Evolutionary conservation across 2,797 vertebrate species (phyloP).

Genomic region (Diplodus sargus): DNA sequence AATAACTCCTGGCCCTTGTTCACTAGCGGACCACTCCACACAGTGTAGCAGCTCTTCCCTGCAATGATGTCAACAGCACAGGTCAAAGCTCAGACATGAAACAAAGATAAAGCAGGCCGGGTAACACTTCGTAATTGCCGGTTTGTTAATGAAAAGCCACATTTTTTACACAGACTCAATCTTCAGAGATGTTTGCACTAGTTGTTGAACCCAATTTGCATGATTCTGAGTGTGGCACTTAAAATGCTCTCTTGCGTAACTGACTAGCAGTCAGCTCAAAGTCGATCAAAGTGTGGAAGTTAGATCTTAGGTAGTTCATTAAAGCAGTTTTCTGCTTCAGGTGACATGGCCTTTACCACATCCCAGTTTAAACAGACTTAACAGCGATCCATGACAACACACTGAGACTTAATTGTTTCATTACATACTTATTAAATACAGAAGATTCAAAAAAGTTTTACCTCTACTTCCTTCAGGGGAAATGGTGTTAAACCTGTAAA

Average conservation of each 20-base stretch:
- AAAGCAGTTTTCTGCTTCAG: slow-evolving; percentile 6
- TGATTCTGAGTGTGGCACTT: not conserved
- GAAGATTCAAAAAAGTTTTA: slow-evolving; percentile 33
- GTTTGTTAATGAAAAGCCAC: not conserved
- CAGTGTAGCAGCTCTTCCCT: slow-evolving; percentile 90
- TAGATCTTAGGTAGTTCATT: not conserved
- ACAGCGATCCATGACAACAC: not conserved
- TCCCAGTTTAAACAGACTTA: not conserved
- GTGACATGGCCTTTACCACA: not conserved
- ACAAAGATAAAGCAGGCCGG: not conserved
- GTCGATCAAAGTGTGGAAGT: not conserved
- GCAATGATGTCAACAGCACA: slow-evolving; percentile 55
- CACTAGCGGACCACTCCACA: slow-evolving; percentile 96
- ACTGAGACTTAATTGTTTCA: not conserved
- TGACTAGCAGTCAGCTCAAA: not conserved
- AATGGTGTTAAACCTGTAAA: slow-evolving; percentile 80
- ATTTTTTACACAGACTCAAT: not conserved
- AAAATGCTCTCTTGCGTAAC: not conserved
- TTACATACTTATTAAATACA: not conserved
- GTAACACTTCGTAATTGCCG: not conserved
- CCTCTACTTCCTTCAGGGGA: slow-evolving; percentile 79
- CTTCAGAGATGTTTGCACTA: not conserved
- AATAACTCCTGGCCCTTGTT: slow-evolving; percentile 93
- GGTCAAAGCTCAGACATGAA: slow-evolving; percentile 25
- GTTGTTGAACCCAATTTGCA: not conserved